Evolutionary conservation across 2,797 vertebrate genomes (phyloP).

Genomic region (Novumbra hubbsi): DNA sequence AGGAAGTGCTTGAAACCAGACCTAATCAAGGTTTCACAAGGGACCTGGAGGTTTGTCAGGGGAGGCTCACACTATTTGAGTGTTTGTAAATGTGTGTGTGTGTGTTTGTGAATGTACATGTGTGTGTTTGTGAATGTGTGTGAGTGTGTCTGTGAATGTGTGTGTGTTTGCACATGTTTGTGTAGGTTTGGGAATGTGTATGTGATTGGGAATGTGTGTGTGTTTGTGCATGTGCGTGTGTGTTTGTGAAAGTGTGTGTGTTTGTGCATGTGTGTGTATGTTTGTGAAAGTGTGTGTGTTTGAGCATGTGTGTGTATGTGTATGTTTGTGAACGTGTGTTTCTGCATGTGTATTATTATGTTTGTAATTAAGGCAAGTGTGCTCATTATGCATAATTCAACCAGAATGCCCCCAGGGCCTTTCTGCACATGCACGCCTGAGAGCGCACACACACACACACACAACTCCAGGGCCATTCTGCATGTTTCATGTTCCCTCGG

Average conservation of each 20-base stretch:
- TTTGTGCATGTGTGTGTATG: not conserved
- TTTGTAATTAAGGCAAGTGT: slow-evolving; percentile 12
- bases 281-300: not conserved
- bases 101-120: not conserved
- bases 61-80: slow-evolving; percentile 30
- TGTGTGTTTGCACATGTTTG: not conserved
- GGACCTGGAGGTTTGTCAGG: slow-evolving; percentile 5
- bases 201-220: not conserved
- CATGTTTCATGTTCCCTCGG: slow-evolving; percentile 33
- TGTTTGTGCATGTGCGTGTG: not conserved
- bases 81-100: not conserved
- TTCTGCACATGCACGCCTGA: not conserved
- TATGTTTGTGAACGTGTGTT: not conserved
- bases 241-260: not conserved
- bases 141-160: not conserved
- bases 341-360: not conserved
- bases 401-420: not conserved
- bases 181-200: no score
- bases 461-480: slow-evolving; percentile 5
- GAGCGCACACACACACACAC: not conserved
- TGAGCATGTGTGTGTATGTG: not conserved
- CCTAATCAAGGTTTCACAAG: not conserved
- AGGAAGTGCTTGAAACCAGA: slow-evolving; percentile 24
- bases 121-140: no score
- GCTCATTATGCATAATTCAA: slow-evolving; percentile 16